Conservation (phyloP, 2,797 vertebrate species). For the Rhynchonycteris naso region DNA sequence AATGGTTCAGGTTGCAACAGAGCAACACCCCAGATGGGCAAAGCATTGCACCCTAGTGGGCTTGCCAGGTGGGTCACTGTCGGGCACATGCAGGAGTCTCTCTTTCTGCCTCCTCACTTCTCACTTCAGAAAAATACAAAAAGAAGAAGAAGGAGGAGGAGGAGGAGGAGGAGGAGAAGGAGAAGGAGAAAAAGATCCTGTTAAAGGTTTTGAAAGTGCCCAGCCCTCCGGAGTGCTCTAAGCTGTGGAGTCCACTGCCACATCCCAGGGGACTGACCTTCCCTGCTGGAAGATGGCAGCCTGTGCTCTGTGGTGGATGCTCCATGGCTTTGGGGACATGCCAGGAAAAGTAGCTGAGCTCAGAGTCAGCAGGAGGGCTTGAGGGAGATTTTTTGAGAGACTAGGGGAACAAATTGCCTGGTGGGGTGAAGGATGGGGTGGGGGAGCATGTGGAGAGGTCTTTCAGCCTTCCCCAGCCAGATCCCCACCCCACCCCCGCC, state of each 20-base stretch:
- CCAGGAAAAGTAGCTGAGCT: neutral
- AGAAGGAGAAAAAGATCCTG: neutral
- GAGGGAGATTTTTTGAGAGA: neutral
- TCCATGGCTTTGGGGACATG: neutral
- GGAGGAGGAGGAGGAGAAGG: no score
- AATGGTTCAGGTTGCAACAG: no score
- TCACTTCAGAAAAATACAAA: no score
- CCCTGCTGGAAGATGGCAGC: neutral
- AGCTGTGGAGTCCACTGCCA: neutral
- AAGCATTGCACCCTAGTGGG: no score
- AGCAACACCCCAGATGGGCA: no score
- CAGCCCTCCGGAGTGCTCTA: neutral
- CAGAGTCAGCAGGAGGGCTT: neutral
- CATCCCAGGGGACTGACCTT: neutral
- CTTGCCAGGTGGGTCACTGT: no score
- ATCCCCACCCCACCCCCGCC: no score
- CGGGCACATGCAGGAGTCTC: no score
- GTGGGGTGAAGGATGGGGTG: neutral
- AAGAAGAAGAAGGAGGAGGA: no score
- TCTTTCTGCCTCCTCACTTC: no score
- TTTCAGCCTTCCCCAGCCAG: slow-evolving; percentile 61
- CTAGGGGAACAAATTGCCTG: slow-evolving; percentile 26
- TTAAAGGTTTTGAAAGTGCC: neutral
- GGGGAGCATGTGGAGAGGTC: slow-evolving; percentile 28
- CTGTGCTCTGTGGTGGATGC: neutral